phyloP scores from a whole-genome alignment of 2,888 invertebrate species.

The Endomychus coccineus region DNA sequence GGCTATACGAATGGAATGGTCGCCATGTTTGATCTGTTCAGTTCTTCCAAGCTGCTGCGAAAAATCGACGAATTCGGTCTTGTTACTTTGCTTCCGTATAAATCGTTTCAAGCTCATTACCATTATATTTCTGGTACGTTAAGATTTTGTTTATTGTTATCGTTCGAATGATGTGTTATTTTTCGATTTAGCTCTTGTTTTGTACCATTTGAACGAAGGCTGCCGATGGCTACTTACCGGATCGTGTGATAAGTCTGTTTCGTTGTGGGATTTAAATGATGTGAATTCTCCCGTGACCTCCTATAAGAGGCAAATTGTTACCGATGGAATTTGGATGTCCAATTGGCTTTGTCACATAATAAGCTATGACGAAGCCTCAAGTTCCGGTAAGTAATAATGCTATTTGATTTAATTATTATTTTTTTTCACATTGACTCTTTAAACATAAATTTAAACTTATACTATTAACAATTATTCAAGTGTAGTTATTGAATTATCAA shows the following conservation, averaged over 20 bases:
- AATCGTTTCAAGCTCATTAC: conserved; percentile 53
- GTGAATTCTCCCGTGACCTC: conserved; percentile 37
- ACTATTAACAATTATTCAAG: too few species aligned
- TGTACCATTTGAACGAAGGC: conserved; percentile 47
- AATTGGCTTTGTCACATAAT: conserved; percentile 46
- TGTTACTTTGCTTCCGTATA: conserved; percentile 50
- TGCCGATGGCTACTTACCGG: conserved; percentile 59
- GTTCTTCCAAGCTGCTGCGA: conserved; percentile 45
- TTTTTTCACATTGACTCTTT: conserved; percentile 12
- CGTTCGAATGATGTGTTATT: conserved; percentile 8
- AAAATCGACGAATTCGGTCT: conserved; percentile 40
- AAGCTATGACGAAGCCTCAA: conserved; percentile 42
- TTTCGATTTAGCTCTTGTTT: conserved; percentile 36
- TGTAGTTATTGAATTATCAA: too few species aligned
- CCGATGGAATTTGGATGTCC: conserved; percentile 47
- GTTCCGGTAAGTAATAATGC: conserved; percentile 31
- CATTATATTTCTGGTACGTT: conserved; percentile 52
- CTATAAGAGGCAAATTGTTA: conserved; percentile 42
- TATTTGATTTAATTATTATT: too few species aligned
- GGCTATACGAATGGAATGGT: conserved; percentile 62
- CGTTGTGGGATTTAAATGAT: conserved; percentile 62
- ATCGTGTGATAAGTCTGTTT: conserved; percentile 57
- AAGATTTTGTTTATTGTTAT: neutral
- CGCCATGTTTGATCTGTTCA: conserved; percentile 55
- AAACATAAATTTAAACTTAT: too few species aligned